Base-by-base conservation (phyloP, 2,113 vertebrate genomes). In the Arenaria interpres region DNA sequence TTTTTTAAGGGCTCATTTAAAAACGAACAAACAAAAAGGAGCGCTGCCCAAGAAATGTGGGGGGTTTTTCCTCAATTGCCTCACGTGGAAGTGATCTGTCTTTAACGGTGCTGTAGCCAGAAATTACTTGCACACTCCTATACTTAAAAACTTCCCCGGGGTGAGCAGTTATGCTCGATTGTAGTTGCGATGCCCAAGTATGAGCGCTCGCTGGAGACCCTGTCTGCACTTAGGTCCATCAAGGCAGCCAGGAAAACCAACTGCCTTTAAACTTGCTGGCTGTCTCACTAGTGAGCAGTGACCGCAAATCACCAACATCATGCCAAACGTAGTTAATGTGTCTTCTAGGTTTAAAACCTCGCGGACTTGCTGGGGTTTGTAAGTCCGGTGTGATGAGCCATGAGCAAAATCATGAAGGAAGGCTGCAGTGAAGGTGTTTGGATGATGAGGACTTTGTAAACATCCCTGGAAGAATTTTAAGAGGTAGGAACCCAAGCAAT, bases 251-350 rank as follows among this genome's bases (percentile, higher is more conserved):
- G 12, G 60, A 54, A 77, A 73, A 45, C 6, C 30, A 33, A 12
- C 46, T 7, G 62, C 54, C 27, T 28, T 35, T 16, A 35, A 80
- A 22, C 15, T 63, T 50, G 39, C 62, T 35, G 25, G 17, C 35
- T 39, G 14, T 33, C 33, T 23, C 8, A 10, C 32, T 8, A 5
- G 7, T 12, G 67, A 68, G 43, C 7, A 7, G 71, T 6, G 41
- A 25, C 1, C 43, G n/a, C 19, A 24, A 48, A 71, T 51, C 8
- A 6, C 13, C 28, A 17, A 10, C 21, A 2, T 12, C 1, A 3
- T 7, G 22, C 30, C 20, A 32, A 57, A 41, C 18, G 24, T 8
- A 32, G 15, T 45, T 25, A 5, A 30, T 2, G 21, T 9, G 25
- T 43, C 56, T 66, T 9, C 51, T 72, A 39, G 23, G 25, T 59